Conservation (phyloP, 2,797 vertebrate species). For the Pipistrellus nathusii region DNA sequence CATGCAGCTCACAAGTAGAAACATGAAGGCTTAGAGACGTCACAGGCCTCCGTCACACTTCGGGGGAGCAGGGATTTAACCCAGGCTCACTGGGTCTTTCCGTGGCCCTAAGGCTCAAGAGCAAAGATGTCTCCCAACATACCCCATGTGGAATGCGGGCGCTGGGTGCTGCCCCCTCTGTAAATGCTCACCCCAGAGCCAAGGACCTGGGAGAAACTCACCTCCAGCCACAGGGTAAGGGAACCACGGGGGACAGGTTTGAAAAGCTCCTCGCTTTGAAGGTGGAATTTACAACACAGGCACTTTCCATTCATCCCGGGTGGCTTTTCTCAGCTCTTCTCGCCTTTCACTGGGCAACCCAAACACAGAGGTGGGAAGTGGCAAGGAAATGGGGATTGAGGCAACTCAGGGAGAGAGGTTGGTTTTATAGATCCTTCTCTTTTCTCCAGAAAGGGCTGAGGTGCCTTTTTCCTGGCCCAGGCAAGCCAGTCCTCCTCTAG, state of each 20-base stretch:
- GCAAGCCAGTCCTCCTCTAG: background rate
- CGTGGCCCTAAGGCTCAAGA: background rate
- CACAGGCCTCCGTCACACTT: background rate
- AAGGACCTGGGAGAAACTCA: background rate
- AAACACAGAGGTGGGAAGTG: background rate
- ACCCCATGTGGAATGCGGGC: background rate
- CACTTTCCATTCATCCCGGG: background rate
- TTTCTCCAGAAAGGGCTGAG: background rate
- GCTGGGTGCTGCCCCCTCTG: too few species aligned
- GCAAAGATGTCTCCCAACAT: background rate
- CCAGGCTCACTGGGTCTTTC: background rate
- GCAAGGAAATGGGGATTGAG: background rate
- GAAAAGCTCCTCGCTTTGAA: background rate
- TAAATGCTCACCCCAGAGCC: background rate
- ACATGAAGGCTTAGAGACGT: background rate
- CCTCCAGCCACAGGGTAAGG: background rate
- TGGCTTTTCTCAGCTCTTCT: background rate
- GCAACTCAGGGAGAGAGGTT: background rate
- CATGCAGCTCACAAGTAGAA: background rate
- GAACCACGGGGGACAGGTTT: background rate
- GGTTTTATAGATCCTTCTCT: background rate
- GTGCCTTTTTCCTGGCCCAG: background rate
- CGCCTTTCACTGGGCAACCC: background rate
- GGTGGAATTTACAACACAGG: background rate
- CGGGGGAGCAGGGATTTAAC: background rate